These are phyloP conservation scores for Drosophila mercatorum DNA, from an alignment of 2,888 invertebrate species.

Conservation along the genomic window DNA sequence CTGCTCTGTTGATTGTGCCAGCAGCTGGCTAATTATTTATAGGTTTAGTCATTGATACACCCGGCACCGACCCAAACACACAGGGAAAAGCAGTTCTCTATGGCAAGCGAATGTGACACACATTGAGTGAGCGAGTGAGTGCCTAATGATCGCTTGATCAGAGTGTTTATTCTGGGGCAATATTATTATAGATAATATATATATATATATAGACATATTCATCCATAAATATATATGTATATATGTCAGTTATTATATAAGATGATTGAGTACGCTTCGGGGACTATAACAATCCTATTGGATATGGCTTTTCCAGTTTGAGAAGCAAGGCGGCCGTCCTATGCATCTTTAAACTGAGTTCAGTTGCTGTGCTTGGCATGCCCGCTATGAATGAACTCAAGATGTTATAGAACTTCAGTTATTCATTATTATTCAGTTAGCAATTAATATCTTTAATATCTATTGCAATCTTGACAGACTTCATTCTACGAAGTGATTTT, in stretches of 20 bases:
- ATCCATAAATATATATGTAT: no score
- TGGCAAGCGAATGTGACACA: not conserved
- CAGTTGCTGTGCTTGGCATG: no score
- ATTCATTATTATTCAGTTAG: no score
- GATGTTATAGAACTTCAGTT: no score
- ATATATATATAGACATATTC: no score
- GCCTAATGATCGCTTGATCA: not conserved
- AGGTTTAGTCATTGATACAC: slow-evolving; percentile 35
- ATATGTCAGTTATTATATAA: no score
- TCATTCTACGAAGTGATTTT: no score
- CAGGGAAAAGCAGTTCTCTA: not conserved
- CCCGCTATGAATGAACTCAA: no score
- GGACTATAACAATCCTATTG: not conserved
- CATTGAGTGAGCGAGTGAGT: not conserved
- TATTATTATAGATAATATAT: no score
- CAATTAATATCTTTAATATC: not conserved
- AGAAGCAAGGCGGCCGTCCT: no score
- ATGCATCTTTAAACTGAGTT: not conserved
- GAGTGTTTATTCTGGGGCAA: no score
- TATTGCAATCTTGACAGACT: not conserved
- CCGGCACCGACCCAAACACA: not conserved
- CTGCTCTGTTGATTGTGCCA: slow-evolving; percentile 53
- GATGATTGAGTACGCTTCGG: not conserved
- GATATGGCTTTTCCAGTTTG: not conserved
- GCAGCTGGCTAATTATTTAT: slow-evolving; percentile 70